phyloP scores from a whole-genome alignment of 2,113 vertebrate genomes.

The Antechinus stuartii region DNA sequence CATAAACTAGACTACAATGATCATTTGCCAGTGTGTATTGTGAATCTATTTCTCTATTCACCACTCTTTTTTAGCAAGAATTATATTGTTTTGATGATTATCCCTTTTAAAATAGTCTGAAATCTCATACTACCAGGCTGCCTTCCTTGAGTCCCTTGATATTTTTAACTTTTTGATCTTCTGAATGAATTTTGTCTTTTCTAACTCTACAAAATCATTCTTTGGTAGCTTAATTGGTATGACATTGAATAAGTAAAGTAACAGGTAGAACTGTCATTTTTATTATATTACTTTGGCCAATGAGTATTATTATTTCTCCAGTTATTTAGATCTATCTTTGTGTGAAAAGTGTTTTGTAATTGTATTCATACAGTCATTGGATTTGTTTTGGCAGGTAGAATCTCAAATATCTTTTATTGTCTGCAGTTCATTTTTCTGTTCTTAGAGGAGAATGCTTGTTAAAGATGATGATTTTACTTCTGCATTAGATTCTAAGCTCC shows the following conservation, averaged over 20 bases:
- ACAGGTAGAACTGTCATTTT: not conserved
- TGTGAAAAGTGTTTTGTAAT: too few species aligned
- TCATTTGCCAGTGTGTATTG: not conserved
- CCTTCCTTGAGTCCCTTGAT: not conserved
- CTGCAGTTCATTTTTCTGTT: too few species aligned
- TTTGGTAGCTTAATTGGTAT: not conserved
- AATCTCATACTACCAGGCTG: not conserved
- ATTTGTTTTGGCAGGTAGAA: too few species aligned
- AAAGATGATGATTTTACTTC: too few species aligned
- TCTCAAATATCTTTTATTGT: too few species aligned
- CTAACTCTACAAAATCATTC: not conserved
- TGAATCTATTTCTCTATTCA: not conserved
- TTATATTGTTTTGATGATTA: not conserved
- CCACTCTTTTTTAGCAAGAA: not conserved
- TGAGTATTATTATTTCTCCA: not conserved
- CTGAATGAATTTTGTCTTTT: not conserved
- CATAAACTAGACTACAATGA: not conserved
- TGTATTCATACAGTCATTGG: too few species aligned
- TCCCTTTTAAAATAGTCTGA: not conserved
- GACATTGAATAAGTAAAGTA: not conserved
- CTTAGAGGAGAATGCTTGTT: too few species aligned
- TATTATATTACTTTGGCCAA: not conserved
- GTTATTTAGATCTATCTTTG: not conserved
- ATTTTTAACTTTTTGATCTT: not conserved
- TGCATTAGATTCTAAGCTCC: too few species aligned